These are phyloP conservation scores for Sebastes jordani DNA, from an alignment of 2,797 vertebrate genomes.

Conservation along the genomic window DNA sequence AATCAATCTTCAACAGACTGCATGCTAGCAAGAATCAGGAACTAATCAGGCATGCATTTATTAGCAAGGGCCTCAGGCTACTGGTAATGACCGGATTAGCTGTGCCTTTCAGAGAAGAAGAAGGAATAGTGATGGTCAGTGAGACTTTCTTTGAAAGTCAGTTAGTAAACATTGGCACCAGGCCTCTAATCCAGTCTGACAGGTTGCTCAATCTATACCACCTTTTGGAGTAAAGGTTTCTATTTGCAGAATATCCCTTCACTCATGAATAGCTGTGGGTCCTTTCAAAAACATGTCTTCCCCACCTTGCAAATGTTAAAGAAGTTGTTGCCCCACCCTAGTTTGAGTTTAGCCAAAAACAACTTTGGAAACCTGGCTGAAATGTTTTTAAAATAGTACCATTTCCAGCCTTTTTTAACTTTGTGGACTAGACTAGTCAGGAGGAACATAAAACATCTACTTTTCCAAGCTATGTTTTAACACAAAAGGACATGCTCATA, in stretches of 20 bases:
- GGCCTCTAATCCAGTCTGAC: constrained; percentile 27
- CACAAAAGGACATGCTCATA: constrained; percentile 76
- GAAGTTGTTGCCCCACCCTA: constrained; percentile 64
- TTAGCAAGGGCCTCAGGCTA: background rate
- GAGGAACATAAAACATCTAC: constrained; percentile 34
- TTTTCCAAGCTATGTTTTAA: constrained; percentile 56
- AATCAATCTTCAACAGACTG: background rate
- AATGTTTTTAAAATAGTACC: constrained; percentile 16
- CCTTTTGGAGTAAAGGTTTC: constrained; percentile 12
- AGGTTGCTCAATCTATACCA: constrained; percentile 21
- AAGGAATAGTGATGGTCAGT: background rate
- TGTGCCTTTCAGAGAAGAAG: background rate
- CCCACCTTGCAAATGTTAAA: constrained; percentile 43
- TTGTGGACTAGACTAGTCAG: background rate
- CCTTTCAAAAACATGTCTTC: constrained; percentile 38
- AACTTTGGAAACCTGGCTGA: constrained; percentile 47
- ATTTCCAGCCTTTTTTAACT: background rate
- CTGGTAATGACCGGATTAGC: background rate
- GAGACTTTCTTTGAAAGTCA: background rate
- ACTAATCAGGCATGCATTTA: constrained; percentile 2
- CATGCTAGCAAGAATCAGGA: background rate
- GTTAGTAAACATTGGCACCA: background rate
- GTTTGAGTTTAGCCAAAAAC: constrained; percentile 48
- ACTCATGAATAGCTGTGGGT: constrained; percentile 25
- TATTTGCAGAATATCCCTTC: constrained; percentile 28